Evolutionary conservation across 2,888 invertebrate species (phyloP).

Genomic region (Platyscelio sp.): DNA sequence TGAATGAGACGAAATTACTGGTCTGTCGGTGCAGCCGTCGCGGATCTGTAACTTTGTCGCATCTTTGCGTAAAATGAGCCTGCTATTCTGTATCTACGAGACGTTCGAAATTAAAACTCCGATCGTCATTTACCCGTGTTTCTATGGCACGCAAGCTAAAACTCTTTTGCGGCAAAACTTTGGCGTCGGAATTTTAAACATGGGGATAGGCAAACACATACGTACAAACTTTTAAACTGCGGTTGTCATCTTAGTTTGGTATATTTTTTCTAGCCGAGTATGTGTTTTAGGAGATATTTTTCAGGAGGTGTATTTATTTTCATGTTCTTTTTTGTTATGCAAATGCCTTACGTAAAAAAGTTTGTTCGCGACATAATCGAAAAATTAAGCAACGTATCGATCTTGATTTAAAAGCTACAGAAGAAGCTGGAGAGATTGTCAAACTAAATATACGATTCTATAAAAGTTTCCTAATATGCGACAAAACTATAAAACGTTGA

Average conservation of each 20-base stretch:
- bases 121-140: conserved; percentile 61
- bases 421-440: conserved; percentile 58
- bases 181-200: conserved; percentile 48
- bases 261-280: no score
- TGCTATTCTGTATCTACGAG: conserved; percentile 13
- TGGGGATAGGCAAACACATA: conserved; percentile 41
- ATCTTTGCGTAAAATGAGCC: conserved; percentile 44
- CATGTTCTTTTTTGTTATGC: neutral
- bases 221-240: conserved; percentile 38
- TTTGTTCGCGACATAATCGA: no score
- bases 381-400: no score
- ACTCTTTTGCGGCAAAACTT: conserved; percentile 55
- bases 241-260: conserved; percentile 36
- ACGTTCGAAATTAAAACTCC: conserved; percentile 60
- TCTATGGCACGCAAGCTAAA: conserved; percentile 35
- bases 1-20: conserved; percentile 56
- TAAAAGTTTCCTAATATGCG: conserved; percentile 57
- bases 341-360: no score
- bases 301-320: no score
- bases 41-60: conserved; percentile 52
- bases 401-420: no score
- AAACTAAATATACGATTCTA: conserved; percentile 48
- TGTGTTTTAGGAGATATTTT: no score
- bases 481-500: conserved; percentile 52
- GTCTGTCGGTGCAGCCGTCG: conserved; percentile 48